These are phyloP conservation scores for Lasius platythorax DNA, from an alignment of 2,888 invertebrate species.

Conservation along the genomic window DNA sequence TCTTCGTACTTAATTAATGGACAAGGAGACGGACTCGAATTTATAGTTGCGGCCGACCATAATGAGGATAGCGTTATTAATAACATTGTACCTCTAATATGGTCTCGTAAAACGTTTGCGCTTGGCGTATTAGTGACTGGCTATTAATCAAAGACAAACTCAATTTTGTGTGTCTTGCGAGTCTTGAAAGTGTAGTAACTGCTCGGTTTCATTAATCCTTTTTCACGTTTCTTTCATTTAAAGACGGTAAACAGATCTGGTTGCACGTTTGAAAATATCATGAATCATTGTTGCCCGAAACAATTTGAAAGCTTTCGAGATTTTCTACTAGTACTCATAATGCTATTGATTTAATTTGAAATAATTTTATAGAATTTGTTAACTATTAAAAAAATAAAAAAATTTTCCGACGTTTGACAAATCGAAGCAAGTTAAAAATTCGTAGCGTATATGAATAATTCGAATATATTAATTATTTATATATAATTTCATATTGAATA, in stretches of 20 bases:
- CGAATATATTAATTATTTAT: too few species aligned
- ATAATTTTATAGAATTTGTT: neutral
- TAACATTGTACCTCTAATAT: constrained; percentile 22
- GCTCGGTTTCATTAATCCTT: neutral
- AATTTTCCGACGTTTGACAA: too few species aligned
- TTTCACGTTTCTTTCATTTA: neutral
- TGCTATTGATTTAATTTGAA: neutral
- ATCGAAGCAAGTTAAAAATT: too few species aligned
- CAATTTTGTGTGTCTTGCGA: neutral
- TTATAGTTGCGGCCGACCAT: constrained; percentile 26
- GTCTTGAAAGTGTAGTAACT: neutral
- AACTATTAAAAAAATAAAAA: neutral
- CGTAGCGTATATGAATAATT: neutral
- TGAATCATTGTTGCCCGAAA: neutral
- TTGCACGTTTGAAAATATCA: neutral
- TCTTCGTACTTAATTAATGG: constrained; percentile 44
- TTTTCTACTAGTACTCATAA: neutral
- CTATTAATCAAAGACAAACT: constrained; percentile 6
- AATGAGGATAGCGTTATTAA: constrained; percentile 30
- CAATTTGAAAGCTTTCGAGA: neutral
- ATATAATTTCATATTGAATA: too few species aligned
- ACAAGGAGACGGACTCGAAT: constrained; percentile 3
- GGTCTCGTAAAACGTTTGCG: neutral
- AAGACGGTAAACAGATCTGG: neutral
- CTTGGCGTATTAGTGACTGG: neutral